phyloP scores from a whole-genome alignment of 1,140 invertebrate species.

The Aphaenogaster ashmeadi region DNA sequence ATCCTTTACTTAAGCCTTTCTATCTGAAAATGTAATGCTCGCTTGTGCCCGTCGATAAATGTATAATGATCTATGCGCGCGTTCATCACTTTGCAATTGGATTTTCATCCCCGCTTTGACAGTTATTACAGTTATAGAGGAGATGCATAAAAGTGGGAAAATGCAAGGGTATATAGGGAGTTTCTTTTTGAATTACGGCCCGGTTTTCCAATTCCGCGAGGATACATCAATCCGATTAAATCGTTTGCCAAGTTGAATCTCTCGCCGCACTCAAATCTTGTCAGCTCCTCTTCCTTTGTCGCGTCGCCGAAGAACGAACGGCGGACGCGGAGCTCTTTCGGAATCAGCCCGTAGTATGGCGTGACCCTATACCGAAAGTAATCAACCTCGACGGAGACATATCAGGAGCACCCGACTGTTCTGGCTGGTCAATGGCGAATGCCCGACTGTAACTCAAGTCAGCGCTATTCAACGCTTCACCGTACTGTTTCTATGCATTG shows the following conservation, averaged over 20 bases:
- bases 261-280: slow-evolving; percentile 45
- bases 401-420: slow-evolving; percentile 48
- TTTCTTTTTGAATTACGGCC: slow-evolving; percentile 1
- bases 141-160: slow-evolving; percentile 29
- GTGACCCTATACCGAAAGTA: slow-evolving; percentile 53
- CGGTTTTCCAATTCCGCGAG: slow-evolving; percentile 32
- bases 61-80: slow-evolving; percentile 16
- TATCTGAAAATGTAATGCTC: slow-evolving; percentile 24
- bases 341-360: slow-evolving; percentile 36
- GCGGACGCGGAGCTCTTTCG: slow-evolving; percentile 26
- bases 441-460: slow-evolving; percentile 49
- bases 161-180: background rate
- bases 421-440: slow-evolving; percentile 58
- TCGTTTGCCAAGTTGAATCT: slow-evolving; percentile 57
- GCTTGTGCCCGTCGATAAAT: slow-evolving; percentile 8
- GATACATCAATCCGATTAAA: slow-evolving; percentile 60
- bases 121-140: background rate
- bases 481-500: slow-evolving; percentile 59
- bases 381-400: slow-evolving; percentile 60
- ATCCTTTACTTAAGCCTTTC: background rate
- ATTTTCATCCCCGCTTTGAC: slow-evolving; percentile 13
- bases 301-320: slow-evolving; percentile 40
- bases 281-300: slow-evolving; percentile 52
- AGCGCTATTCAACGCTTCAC: slow-evolving; percentile 23
- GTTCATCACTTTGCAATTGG: slow-evolving; percentile 26